Percentiles rank a stretch among this genome's conserved stretches.
These are phyloP conservation scores for Temnothorax unifasciatus DNA, from an alignment of 2,888 invertebrate species.

Conservation along the genomic window DNA sequence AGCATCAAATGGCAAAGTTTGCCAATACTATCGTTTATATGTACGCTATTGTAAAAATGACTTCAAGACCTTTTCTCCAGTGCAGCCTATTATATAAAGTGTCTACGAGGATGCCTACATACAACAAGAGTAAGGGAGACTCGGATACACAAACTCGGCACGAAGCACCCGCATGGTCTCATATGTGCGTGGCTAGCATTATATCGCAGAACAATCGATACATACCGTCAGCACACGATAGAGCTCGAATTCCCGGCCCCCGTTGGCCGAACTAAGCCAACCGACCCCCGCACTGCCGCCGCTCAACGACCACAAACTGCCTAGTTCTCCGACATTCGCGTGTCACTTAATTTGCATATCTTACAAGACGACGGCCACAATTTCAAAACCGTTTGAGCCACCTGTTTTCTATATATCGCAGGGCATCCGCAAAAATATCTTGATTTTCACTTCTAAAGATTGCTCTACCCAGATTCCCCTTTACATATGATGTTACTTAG, in stretches of 20 bases:
- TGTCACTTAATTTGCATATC: conserved; percentile 77
- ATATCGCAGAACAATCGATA: conserved; percentile 83
- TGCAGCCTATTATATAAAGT: conserved; percentile 62
- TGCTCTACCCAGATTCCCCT: neutral
- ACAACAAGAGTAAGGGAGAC: conserved; percentile 60
- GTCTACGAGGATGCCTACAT: conserved; percentile 65
- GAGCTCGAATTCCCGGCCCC: conserved; percentile 77
- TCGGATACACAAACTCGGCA: conserved; percentile 70
- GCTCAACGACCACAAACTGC: conserved; percentile 77
- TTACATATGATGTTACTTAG: neutral
- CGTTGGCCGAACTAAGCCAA: conserved; percentile 75
- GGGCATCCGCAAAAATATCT: neutral
- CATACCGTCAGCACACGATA: conserved; percentile 78
- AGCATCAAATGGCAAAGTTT: neutral
- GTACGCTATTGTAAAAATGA: neutral
- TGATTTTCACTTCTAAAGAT: neutral
- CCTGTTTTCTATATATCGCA: neutral
- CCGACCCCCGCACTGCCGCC: conserved; percentile 67
- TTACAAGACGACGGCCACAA: conserved; percentile 73
- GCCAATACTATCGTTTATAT: neutral
- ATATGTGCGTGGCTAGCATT: conserved; percentile 79
- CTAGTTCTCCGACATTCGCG: conserved; percentile 73
- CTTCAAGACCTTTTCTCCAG: neutral
- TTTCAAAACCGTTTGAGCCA: conserved; percentile 74
- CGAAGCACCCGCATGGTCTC: conserved; percentile 68